Evolutionary conservation across 2,797 vertebrate species (phyloP).

Genomic region (Cossypha caffra): DNA sequence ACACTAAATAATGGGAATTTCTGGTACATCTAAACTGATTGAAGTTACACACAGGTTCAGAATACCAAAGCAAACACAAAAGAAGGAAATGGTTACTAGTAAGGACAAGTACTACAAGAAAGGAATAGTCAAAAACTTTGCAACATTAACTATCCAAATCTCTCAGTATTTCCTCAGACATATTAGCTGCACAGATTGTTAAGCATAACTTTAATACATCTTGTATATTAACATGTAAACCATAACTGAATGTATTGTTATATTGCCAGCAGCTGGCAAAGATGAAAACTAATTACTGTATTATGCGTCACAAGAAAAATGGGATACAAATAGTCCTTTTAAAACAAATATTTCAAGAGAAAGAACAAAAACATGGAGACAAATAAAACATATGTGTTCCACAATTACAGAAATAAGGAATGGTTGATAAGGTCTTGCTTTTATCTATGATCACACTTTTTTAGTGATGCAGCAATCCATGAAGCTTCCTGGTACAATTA

Average conservation of each 20-base stretch:
- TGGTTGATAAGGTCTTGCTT: not conserved
- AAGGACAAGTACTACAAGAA: not conserved
- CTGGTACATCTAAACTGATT: not conserved
- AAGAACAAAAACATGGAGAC: not conserved
- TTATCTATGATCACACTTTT: not conserved
- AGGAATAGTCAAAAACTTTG: not conserved
- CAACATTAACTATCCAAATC: not conserved
- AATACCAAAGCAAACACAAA: not conserved
- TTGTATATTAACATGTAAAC: not conserved
- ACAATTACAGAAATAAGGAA: not conserved
- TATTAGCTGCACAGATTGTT: not conserved
- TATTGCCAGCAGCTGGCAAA: not conserved
- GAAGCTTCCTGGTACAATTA: not conserved
- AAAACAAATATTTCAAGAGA: not conserved
- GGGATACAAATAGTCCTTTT: not conserved
- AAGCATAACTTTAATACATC: not conserved
- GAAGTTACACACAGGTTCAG: not conserved
- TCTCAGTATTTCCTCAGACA: not conserved
- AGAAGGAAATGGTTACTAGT: not conserved
- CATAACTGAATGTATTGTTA: not conserved
- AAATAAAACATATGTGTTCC: not conserved
- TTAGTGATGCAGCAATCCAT: not conserved
- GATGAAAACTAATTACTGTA: not conserved
- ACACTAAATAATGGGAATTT: not conserved
- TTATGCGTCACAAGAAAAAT: not conserved